phyloP scores from a whole-genome alignment of 2,113 vertebrate species.

The Ophiodon elongatus region DNA sequence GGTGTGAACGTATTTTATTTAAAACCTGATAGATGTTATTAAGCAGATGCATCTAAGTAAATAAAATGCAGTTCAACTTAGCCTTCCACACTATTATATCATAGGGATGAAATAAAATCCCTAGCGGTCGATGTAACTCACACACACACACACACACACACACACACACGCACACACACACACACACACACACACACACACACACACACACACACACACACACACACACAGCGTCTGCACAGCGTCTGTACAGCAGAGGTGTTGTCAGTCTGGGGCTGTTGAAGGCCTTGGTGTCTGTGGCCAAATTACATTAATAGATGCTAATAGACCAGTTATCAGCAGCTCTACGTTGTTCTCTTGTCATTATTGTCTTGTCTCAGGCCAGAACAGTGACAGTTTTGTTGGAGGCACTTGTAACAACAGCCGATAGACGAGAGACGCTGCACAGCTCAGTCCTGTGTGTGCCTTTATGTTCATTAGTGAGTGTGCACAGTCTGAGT shows the following conservation, averaged over 20 bases:
- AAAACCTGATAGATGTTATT: neutral
- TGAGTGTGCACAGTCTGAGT: conserved; percentile 28
- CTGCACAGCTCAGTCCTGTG: conserved; percentile 13
- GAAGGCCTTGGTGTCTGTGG: neutral
- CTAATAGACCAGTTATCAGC: conserved; percentile 43
- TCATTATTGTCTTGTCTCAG: conserved; percentile 49
- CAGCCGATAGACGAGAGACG: conserved; percentile 11
- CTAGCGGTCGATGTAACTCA: neutral
- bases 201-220: no score
- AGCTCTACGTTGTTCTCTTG: conserved; percentile 45
- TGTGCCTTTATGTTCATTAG: neutral
- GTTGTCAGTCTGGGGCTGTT: neutral
- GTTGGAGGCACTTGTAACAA: conserved; percentile 61
- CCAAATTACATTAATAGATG: conserved; percentile 32
- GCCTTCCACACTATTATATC: neutral
- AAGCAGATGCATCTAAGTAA: no score
- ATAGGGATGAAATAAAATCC: neutral
- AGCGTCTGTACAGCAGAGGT: conserved; percentile 1
- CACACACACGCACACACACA: no score
- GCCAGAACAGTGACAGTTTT: conserved; percentile 31
- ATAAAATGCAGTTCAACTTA: neutral
- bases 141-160: no score
- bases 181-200: no score
- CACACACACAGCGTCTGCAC: no score
- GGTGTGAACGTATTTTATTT: neutral